Conservation (phyloP, 2,113 vertebrate species). For the Sialia sialis region DNA sequence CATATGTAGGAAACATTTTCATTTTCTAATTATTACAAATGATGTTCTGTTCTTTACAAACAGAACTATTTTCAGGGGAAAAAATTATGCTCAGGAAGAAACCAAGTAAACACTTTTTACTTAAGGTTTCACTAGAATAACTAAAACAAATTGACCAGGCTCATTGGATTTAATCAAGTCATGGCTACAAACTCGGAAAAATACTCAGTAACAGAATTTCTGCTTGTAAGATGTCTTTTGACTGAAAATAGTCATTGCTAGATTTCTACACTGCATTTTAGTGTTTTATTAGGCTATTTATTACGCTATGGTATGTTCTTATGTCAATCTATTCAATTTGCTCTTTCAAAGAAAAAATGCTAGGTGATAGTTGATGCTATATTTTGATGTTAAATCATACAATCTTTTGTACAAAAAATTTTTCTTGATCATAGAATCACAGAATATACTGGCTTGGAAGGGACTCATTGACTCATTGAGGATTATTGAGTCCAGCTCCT, state of each 20-base stretch:
- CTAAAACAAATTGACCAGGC: neutral
- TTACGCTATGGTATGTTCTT: neutral
- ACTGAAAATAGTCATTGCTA: neutral
- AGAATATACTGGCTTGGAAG: neutral
- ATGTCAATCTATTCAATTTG: neutral
- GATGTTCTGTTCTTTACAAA: conserved; percentile 28
- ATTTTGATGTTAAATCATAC: neutral
- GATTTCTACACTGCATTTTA: neutral
- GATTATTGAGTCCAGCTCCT: neutral
- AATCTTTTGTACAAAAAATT: neutral
- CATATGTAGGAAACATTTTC: conserved; percentile 43
- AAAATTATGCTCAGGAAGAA: neutral
- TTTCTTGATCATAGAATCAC: neutral
- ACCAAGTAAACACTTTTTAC: conserved; percentile 1
- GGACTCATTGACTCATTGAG: neutral
- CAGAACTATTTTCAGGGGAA: neutral
- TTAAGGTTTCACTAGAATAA: neutral
- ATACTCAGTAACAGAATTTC: neutral
- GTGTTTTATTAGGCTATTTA: neutral
- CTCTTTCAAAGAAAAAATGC: neutral
- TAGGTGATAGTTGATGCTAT: neutral
- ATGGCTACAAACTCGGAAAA: neutral
- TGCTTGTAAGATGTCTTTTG: neutral
- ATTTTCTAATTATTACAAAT: conserved; percentile 44
- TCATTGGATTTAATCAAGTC: neutral